Evolutionary conservation across 2,888 invertebrate genomes (phyloP), one percentile per base, ranked within the genome.

Genomic region (Calameuta idolon): DNA sequence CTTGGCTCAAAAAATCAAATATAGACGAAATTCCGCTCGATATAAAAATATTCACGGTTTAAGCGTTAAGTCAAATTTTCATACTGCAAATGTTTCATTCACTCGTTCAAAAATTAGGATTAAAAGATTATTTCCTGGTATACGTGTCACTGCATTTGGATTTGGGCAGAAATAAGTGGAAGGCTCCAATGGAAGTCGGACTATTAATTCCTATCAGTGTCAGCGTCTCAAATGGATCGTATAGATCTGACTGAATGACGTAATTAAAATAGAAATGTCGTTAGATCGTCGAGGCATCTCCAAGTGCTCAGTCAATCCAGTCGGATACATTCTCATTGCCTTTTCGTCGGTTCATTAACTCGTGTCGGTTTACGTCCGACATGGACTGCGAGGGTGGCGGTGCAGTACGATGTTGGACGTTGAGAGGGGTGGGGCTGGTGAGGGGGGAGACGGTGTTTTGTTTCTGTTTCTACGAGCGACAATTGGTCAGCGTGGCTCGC

Each of bases 281-380:
- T 79, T 74, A 76, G 74, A 73, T 76, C 76, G 73, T 73, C 68
- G 68, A 75, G 74, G 69, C 76, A 74, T 74, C 76, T 69, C 74
- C 76, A 34, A 73, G 71, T 75, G 68, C 68, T 78, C 40, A 37
- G 74, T 76, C 76, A 74, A 79, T 79, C 76, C 79, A 69, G 34
- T 79, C 55, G 79, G 76, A 55, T 79, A 79, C 76, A 76, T 79
- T 76, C 76, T 76, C 76, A 79, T 76, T 76, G 79, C 79, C 79
- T 76, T 79, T 79, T 79, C 74, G 76, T 68, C 79, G 79, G 76
- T 76, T 74, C 79, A 79, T 79, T 79, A 76, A 76, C 79, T 78
- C 73, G 34, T 35, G 71, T 55, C 23, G 33, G 55, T 77, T 34
- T 71, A 40, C 78, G 75, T 73, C 69, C 68, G 34, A 68, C 75